Evolutionary conservation across 2,113 vertebrate genomes (phyloP).

Genomic region (Tapirus terrestris): DNA sequence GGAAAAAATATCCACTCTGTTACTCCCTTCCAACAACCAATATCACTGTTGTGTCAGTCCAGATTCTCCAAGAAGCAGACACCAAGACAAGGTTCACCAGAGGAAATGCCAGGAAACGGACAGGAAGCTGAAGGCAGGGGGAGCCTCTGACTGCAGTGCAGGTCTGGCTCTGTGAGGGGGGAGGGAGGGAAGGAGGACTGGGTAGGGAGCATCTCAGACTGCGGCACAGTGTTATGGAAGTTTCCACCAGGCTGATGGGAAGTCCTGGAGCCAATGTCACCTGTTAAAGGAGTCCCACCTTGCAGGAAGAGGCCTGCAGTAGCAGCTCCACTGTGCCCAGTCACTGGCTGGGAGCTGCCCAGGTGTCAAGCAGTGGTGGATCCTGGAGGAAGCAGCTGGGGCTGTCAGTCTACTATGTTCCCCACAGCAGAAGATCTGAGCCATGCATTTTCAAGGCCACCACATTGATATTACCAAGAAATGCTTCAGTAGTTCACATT

Average conservation of each 20-base stretch:
- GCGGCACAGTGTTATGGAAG: background rate
- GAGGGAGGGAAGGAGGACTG: background rate
- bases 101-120: background rate
- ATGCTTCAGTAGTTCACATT: background rate
- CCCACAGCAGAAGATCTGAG: background rate
- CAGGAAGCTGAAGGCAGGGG: background rate
- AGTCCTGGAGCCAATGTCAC: background rate
- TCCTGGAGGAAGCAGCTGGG: background rate
- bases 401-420: background rate
- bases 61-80: background rate
- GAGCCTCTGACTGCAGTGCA: background rate
- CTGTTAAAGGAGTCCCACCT: background rate
- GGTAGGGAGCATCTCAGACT: background rate
- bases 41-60: background rate
- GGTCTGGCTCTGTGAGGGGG: background rate
- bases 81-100: background rate
- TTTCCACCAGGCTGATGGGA: background rate
- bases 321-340: background rate
- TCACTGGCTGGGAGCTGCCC: background rate
- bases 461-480: background rate
- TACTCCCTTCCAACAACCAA: background rate
- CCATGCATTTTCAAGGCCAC: background rate
- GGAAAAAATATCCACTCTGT: background rate
- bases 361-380: background rate
- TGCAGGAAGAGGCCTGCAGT: background rate